Conservation (phyloP, 2,113 vertebrate species). For the Nicator chloris region DNA sequence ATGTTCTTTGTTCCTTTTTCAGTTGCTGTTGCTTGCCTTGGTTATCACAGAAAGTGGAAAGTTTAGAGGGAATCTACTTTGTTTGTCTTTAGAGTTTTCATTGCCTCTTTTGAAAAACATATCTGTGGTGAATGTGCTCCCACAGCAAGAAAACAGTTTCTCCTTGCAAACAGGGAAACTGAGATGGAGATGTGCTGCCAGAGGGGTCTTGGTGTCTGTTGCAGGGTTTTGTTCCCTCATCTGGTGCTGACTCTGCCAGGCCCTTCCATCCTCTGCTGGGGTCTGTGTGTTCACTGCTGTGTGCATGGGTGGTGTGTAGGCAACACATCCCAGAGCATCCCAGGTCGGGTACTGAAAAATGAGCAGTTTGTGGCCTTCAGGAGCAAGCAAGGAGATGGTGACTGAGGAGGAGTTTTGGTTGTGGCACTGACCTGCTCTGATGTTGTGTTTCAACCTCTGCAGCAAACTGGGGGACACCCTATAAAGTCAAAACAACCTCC, state of each 20-base stretch:
- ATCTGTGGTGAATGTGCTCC: not conserved
- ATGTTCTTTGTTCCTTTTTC: not conserved
- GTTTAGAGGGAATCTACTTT: not conserved
- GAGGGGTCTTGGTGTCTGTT: rapidly evolving
- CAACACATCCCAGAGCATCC: not conserved
- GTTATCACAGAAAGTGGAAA: not conserved
- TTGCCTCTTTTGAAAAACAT: not conserved
- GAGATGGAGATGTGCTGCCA: not conserved
- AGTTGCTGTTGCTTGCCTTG: not conserved
- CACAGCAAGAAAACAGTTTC: not conserved
- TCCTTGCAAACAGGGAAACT: not conserved
- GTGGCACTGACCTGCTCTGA: not conserved
- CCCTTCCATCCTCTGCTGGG: not conserved
- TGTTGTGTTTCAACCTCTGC: not conserved
- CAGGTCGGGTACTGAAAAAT: not conserved
- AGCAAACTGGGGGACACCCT: not conserved
- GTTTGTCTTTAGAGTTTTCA: not conserved
- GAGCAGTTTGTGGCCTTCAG: not conserved
- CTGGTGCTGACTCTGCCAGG: not conserved
- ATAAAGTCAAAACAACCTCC: not conserved
- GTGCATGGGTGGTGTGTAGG: not conserved
- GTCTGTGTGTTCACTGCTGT: not conserved
- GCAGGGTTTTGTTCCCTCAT: not conserved
- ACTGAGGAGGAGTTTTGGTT: not conserved
- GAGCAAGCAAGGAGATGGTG: not conserved